A percentile compares a stretch with the other conserved stretches of the same genome.
Evolutionary conservation across 2,888 invertebrate genomes (phyloP).

Genomic region (Cremastinae sp.): DNA sequence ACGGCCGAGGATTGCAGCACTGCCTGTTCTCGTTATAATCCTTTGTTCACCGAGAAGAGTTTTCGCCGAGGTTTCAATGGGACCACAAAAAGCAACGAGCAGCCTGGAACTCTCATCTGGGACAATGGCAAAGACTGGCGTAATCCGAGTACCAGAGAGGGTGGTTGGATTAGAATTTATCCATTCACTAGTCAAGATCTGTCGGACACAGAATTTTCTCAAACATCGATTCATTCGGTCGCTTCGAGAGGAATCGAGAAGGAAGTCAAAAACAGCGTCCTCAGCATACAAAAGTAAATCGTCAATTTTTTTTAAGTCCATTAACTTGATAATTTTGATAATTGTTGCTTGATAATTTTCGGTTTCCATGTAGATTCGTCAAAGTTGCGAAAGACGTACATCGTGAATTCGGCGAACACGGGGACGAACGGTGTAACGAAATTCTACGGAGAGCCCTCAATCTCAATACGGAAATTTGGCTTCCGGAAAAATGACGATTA

Average conservation of each 20-base stretch:
- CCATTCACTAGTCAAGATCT: slow-evolving; percentile 80
- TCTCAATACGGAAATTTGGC: slow-evolving; percentile 81
- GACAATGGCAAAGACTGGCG: slow-evolving; percentile 88
- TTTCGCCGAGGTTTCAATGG: slow-evolving; percentile 83
- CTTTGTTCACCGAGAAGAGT: slow-evolving; percentile 79
- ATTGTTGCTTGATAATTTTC: background rate
- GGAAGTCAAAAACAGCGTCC: slow-evolving; percentile 74
- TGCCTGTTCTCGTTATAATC: slow-evolving; percentile 73
- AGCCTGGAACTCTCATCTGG: slow-evolving; percentile 83
- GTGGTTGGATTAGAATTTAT: slow-evolving; percentile 90
- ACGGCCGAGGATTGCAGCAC: slow-evolving; percentile 70
- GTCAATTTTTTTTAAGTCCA: background rate
- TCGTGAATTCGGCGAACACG: slow-evolving; percentile 80
- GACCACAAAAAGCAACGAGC: slow-evolving; percentile 83
- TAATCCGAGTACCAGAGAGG: slow-evolving; percentile 84
- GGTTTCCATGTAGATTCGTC: slow-evolving; percentile 75
- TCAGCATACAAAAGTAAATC: slow-evolving; percentile 75
- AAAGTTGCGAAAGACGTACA: slow-evolving; percentile 81
- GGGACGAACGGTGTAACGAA: slow-evolving; percentile 81
- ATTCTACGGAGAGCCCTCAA: slow-evolving; percentile 80
- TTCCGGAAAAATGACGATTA: slow-evolving; percentile 80
- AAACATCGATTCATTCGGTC: slow-evolving; percentile 68
- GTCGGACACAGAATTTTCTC: slow-evolving; percentile 68
- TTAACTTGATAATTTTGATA: no score
- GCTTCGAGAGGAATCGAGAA: slow-evolving; percentile 70